Evolutionary conservation across 2,888 invertebrate species (phyloP), one percentile per base, ranked within the genome.

Genomic region (Conops quadrifasciatus): DNA sequence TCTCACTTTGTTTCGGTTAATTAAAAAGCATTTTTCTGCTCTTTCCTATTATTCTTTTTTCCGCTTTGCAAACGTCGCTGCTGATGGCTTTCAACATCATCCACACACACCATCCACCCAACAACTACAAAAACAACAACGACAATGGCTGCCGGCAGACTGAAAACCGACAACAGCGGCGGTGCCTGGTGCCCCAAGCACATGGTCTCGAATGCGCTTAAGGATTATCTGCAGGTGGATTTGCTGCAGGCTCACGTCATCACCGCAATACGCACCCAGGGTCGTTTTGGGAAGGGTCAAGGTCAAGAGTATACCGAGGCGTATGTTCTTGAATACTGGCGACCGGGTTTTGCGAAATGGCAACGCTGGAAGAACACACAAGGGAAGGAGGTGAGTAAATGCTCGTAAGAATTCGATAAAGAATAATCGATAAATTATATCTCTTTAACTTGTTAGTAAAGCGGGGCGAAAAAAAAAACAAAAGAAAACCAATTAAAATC

Each of bases 121-220:
- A 66, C 43, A 49, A 13, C 51, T 11, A 16, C 36, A 64, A 64
- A 7, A 26, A 49, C 49, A 28, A 64, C 47, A 45, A 63, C 47
- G 15, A 24, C n/a, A n/a, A n/a, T 43, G 28, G n/a, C 16, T 53
- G 16, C 21, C 73, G 85, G 74, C 88, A 94, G 94, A 86, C 88
- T 94, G 79, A 90, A 92, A 79, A 90, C 90, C 80, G 93, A 94
- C 85, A 89, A 89, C 80, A 91, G 91, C 80, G 93, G 94, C 64
- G 94, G 94, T 65, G 94, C 94, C 30, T 95, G 94, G 94, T 94
- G 94, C 87, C 94, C 94, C 59, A 88, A 90, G 79, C 89, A 90
- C 78, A 90, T 91, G 88, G 91, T 93, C 73, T 90, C 91, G 69
- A 88, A 89, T 76, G 90, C 90, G 75, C 89, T 90, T 67, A 90